A percentile compares a stretch with the other conserved stretches of the same genome.
Conservation (phyloP, 2,797 vertebrate genomes). For the Mionectes olivaceus region DNA sequence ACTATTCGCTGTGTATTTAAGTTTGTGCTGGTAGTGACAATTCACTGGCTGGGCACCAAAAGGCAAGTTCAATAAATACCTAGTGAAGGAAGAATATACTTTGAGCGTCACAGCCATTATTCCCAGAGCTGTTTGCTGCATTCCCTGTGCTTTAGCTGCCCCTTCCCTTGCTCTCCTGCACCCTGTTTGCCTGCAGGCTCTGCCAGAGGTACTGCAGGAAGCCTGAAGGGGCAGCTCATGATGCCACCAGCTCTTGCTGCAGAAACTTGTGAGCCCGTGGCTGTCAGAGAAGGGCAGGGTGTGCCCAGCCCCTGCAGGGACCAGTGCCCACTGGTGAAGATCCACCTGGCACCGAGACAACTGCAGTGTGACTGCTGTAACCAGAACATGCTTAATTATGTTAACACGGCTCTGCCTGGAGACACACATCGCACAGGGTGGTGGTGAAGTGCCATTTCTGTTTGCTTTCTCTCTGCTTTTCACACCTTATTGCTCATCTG, state of each 20-base stretch:
- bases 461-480: conserved; percentile 1
- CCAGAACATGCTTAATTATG: neutral
- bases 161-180: neutral
- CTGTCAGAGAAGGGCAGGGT: neutral
- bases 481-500: neutral
- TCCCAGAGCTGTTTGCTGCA: neutral
- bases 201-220: neutral
- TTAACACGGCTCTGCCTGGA: neutral
- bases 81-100: neutral
- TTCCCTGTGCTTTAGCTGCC: neutral
- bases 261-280: neutral
- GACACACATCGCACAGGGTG: neutral
- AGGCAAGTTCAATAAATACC: neutral
- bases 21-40: neutral
- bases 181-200: neutral
- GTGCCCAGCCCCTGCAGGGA: neutral
- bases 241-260: neutral
- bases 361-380: neutral
- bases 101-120: neutral
- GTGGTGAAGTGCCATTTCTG: neutral
- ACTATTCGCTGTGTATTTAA: neutral
- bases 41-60: neutral
- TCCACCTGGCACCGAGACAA: neutral
- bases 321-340: neutral
- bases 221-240: neutral